These are phyloP conservation scores for Laticauda colubrina DNA, from an alignment of 2,113 vertebrate genomes.

Conservation along the genomic window DNA sequence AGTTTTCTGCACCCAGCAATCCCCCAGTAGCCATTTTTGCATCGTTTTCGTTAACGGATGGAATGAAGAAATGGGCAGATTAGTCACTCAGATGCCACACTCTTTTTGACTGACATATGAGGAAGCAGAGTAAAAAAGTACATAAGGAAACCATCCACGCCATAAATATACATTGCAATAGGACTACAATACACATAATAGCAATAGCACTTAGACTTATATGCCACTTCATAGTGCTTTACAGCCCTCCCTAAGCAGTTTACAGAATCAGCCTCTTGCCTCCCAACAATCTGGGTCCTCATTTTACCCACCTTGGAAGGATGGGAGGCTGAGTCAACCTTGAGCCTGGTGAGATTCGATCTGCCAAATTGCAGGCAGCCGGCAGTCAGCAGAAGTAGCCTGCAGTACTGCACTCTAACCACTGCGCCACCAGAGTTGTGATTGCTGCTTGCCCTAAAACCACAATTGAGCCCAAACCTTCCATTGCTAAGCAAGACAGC, in stretches of 20 bases:
- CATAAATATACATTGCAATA: not conserved
- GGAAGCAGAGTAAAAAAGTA: not conserved
- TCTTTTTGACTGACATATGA: not conserved
- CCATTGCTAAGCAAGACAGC: not conserved
- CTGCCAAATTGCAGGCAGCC: too few species aligned
- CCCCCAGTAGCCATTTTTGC: slow-evolving; percentile 93
- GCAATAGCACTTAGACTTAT: too few species aligned
- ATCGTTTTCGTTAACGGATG: slow-evolving; percentile 67
- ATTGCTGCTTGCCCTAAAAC: not conserved
- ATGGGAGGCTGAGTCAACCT: too few species aligned
- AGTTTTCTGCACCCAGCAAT: slow-evolving; percentile 82
- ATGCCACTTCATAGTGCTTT: too few species aligned
- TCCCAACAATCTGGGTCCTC: too few species aligned
- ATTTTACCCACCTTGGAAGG: too few species aligned
- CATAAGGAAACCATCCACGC: not conserved
- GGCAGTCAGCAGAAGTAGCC: too few species aligned
- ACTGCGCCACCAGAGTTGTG: too few species aligned
- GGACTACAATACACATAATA: not conserved
- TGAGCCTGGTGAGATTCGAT: too few species aligned
- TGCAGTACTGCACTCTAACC: too few species aligned
- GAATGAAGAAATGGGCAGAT: not conserved
- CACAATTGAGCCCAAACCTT: not conserved
- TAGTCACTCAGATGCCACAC: not conserved
- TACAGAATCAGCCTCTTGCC: too few species aligned
- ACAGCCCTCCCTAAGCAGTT: too few species aligned